Conservation (phyloP, 1,140 invertebrate species). For the Capitella teleta region DNA sequence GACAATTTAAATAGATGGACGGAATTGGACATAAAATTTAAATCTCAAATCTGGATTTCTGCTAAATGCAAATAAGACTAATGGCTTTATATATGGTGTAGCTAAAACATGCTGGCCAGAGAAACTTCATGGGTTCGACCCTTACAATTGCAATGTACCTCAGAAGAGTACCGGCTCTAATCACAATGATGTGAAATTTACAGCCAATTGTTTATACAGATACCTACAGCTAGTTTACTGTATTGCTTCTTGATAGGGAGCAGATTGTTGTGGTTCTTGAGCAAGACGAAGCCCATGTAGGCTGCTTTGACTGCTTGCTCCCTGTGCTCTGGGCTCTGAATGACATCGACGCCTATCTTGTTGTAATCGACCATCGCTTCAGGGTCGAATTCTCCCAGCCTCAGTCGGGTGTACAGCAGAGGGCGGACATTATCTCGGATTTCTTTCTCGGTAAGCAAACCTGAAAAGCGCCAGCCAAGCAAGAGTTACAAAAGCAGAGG, state of each 20-base stretch:
- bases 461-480: not conserved
- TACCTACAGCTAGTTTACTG: conserved; percentile 13
- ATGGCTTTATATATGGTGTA: not conserved
- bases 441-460: conserved; percentile 10
- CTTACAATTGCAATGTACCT: not conserved
- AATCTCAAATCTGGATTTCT: not conserved
- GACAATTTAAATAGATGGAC: not conserved
- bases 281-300: conserved; percentile 24
- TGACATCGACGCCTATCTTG: conserved; percentile 13
- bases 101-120: not conserved
- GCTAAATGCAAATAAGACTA: not conserved
- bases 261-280: conserved; percentile 26
- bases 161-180: not conserved
- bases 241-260: conserved; percentile 11
- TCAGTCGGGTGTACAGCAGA: conserved; percentile 29
- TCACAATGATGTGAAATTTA: not conserved
- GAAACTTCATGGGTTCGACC: not conserved
- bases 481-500: not conserved
- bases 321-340: conserved; percentile 22
- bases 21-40: not conserved
- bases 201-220: not conserved
- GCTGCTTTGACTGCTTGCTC: conserved; percentile 20
- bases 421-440: conserved; percentile 19
- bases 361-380: conserved; percentile 24
- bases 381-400: conserved; percentile 33